phyloP scores from a whole-genome alignment of 1,140 invertebrate genomes.

The Pogonognathellus flavescens region DNA sequence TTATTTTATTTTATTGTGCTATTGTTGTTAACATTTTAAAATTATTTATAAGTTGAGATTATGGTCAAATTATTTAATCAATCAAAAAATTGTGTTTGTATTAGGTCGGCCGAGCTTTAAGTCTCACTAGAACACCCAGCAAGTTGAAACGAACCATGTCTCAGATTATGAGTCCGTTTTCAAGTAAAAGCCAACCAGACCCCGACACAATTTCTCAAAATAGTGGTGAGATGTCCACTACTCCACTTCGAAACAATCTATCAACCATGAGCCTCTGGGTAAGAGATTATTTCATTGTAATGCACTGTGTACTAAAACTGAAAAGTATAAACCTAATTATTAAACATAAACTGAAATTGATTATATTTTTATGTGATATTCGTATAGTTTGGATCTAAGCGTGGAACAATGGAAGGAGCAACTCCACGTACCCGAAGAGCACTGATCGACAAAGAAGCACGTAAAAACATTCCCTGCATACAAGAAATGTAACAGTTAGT shows the following conservation, averaged over 20 bases:
- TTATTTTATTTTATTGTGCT: background rate
- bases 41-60: background rate
- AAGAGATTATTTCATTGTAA: background rate
- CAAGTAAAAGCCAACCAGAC: conserved; percentile 40
- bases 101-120: conserved; percentile 87
- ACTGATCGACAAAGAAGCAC: conserved; percentile 27
- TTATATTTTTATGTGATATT: no score
- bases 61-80: background rate
- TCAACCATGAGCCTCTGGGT: conserved; percentile 62
- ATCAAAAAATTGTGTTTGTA: background rate
- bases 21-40: background rate
- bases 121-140: conserved; percentile 93
- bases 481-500: conserved; percentile 47
- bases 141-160: conserved; percentile 93
- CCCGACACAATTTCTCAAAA: conserved; percentile 62
- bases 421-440: conserved; percentile 60
- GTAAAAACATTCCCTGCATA: conserved; percentile 58
- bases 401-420: conserved; percentile 51
- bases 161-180: conserved; percentile 88
- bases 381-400: conserved; percentile 54
- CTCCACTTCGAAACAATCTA: conserved; percentile 37
- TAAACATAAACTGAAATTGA: no score
- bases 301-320: background rate
- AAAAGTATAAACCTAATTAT: background rate
- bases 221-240: conserved; percentile 48